These are phyloP conservation scores for Brachycybe producta DNA, from an alignment of 2,888 invertebrate species.

Conservation along the genomic window DNA sequence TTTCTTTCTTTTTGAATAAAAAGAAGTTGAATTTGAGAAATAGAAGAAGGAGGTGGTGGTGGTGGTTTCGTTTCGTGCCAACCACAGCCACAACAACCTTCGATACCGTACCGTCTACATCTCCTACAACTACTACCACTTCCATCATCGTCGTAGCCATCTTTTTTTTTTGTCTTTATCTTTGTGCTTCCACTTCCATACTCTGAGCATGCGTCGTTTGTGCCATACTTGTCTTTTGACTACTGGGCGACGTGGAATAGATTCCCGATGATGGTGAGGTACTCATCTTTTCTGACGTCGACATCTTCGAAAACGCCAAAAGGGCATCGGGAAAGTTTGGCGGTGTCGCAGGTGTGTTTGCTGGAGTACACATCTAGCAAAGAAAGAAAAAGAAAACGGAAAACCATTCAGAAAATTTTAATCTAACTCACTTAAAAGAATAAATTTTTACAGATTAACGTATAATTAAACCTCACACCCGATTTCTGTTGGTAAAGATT, in stretches of 20 bases:
- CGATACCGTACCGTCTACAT: too few species aligned
- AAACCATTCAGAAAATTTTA: slow-evolving; percentile 21
- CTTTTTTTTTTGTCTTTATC: slow-evolving; percentile 15
- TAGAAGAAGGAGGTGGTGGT: background rate
- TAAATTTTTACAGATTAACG: too few species aligned
- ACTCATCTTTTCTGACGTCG: slow-evolving; percentile 44
- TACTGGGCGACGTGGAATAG: slow-evolving; percentile 13
- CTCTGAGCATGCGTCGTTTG: slow-evolving; percentile 5
- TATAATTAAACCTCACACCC: too few species aligned
- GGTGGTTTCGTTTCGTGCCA: too few species aligned
- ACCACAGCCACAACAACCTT: too few species aligned
- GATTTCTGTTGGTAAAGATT: too few species aligned
- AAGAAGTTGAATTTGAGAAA: too few species aligned
- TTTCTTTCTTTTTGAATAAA: too few species aligned
- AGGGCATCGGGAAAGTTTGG: slow-evolving; percentile 87
- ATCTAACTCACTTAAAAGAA: background rate
- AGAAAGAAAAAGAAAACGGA: slow-evolving; percentile 25
- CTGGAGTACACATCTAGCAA: slow-evolving; percentile 70
- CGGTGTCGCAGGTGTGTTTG: slow-evolving; percentile 87
- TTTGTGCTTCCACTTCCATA: slow-evolving; percentile 16
- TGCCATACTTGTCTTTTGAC: background rate
- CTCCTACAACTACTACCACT: too few species aligned
- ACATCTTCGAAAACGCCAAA: slow-evolving; percentile 74
- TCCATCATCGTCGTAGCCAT: too few species aligned
- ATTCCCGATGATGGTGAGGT: slow-evolving; percentile 23